Base-by-base conservation (phyloP, 2,797 vertebrate genomes). In the Melanotaenia nigrans region DNA sequence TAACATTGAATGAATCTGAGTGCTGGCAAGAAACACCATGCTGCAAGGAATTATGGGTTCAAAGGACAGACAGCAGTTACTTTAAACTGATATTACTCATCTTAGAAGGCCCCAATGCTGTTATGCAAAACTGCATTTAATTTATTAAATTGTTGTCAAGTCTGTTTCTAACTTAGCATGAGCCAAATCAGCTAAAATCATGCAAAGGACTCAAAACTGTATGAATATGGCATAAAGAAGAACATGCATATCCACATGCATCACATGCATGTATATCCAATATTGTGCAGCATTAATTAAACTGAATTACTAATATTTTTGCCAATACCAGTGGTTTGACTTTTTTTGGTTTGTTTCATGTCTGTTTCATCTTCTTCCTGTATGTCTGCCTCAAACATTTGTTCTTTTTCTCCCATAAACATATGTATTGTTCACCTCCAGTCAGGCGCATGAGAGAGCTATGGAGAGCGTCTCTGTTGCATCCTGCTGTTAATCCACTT, bases 401-500 rank as follows among this genome's bases (percentile, higher is more conserved):
- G 53, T 58, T 64, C 36, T 38, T 49, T 65, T 63, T 65, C 61
- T 65, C 28, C 33, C 62, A 61, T 58, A 68, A 58, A 42, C 53
- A 82, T 10, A 30, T 73, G 71, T 70, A 81, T 87, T 91, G 86
- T 90, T 70, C 73, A 40, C 65, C 61, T 87, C 57, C 84, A 83
- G 73, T 81, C 81, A 66, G 82, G 82, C 83, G 35, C 70, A 68
- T 63, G 76, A 78, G 68, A 68, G 18, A 67, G 59, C 78, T 74
- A 77, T 78, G 87, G 80, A 78, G 81, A 76, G 74, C 40, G 90
- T 91, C 91, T 90, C 85, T 79, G 65, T 67, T 77, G 78, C 79
- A 87, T 93, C 90, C 91, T 92, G 91, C 87, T 77, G 78, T 59
- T 90, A 88, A 92, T 91, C 91, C 89, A 89, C 88, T 88, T 87